Base-by-base conservation (phyloP, 2,888 invertebrate species). In the Tetragonisca angustula region DNA sequence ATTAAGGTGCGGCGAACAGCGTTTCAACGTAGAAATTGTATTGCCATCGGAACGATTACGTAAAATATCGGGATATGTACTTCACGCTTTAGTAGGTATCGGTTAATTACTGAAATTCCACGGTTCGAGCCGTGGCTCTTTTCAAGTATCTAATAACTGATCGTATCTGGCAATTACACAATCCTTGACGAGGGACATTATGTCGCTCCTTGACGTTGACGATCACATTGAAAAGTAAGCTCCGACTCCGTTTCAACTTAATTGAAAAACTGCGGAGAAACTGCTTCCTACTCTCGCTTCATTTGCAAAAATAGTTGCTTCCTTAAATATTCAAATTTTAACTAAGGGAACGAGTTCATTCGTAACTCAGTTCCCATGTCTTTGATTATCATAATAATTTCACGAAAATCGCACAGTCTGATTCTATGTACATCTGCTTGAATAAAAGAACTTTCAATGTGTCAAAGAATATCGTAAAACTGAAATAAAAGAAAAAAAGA, bases 61-160 rank as follows among this genome's bases (percentile, higher is more conserved):
- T 72, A 81, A 83, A 81, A 76, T 76, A 82, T 67, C 64, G 24
- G 43, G 50, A 17, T 21, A 36, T 24, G 19, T 54, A 27, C 4
- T 52, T 72, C 62, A 13, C 56, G 71, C n/a, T 83, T 62, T 62
- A 27, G 50, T 59, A 62, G 50, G 11, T 59, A 17, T 49, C 50
- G 27, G 49, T 24, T 76, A 76, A 54, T 59, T 76, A 36, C 50
- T 62, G 4, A 62, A 83, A 81, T 72, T 72, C 59, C 56, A 43
- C 64, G 49, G 43, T 32, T n/a, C 32, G 4, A 49, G 27, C 32
- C 27, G n/a, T 27, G 5, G 11, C 19, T 27, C 73, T 65, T 59
- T 72, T 59, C 11, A 56, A 75, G 52, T 19, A 24, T 24, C 36
- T 32, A 72, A 76, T 27, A 36, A 24, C 32, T 19, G 56, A 21